These are phyloP conservation scores for Myzus persicae DNA, from an alignment of 1,140 invertebrate species.

Conservation along the genomic window DNA sequence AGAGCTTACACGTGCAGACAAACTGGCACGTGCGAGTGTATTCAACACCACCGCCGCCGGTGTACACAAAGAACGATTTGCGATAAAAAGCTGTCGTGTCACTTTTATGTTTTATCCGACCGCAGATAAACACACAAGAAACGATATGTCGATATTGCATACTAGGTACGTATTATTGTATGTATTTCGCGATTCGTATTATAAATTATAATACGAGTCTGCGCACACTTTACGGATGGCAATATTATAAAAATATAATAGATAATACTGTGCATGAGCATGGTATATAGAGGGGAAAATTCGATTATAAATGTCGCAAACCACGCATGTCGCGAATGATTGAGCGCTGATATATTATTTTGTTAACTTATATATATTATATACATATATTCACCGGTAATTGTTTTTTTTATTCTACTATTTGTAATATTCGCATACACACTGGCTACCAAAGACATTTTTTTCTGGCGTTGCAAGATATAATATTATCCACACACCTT, in stretches of 20 bases:
- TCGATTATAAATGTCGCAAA: neutral
- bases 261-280: no score
- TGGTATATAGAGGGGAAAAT: neutral
- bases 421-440: neutral
- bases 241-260: neutral
- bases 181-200: neutral
- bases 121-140: slow-evolving; percentile 31
- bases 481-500: neutral
- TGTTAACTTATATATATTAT: no score
- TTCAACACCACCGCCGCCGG: slow-evolving; percentile 21
- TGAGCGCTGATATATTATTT: neutral
- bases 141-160: neutral
- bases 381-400: no score
- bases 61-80: slow-evolving; percentile 31
- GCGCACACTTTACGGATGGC: neutral
- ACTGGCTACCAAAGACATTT: neutral
- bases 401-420: neutral
- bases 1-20: slow-evolving; percentile 54
- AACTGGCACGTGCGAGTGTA: slow-evolving; percentile 49
- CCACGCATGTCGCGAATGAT: neutral
- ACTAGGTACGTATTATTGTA: neutral
- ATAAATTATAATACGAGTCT: neutral
- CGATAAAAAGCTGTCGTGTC: slow-evolving; percentile 48
- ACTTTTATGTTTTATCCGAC: slow-evolving; percentile 20
- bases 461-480: neutral